A percentile compares a stretch with the other conserved stretches of the same genome.
Conservation (phyloP, 2,797 vertebrate species). For the Hyperoplus immaculatus region DNA sequence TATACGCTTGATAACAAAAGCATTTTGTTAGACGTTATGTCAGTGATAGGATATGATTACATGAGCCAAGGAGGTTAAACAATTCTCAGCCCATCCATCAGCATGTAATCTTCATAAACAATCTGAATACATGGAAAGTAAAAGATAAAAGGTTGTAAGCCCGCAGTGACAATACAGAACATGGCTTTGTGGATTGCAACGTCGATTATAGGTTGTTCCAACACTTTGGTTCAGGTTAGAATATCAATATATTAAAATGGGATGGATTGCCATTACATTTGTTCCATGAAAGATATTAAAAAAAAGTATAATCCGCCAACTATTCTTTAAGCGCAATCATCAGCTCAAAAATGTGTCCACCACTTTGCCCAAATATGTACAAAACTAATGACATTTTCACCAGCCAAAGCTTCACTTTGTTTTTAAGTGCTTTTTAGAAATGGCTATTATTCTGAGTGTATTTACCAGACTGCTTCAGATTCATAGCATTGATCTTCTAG, state of each 20-base stretch:
- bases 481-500: neutral
- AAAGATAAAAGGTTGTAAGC: neutral
- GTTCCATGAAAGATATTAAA: neutral
- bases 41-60: neutral
- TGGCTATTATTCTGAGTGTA: neutral
- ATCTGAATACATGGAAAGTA: neutral
- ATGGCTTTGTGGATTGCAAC: neutral
- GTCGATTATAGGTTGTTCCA: neutral
- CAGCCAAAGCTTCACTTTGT: neutral
- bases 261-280: neutral
- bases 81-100: neutral
- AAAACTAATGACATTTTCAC: neutral
- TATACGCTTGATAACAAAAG: constrained; percentile 7
- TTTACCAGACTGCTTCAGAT: too few species aligned
- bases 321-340: neutral
- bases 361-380: neutral
- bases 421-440: neutral
- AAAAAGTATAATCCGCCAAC: neutral
- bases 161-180: neutral
- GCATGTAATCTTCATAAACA: constrained; percentile 12
- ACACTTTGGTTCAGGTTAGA: constrained; percentile 1
- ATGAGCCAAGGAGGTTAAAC: constrained; percentile 9
- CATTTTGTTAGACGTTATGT: neutral
- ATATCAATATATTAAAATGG: neutral
- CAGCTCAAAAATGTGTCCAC: neutral